Evolutionary conservation across 2,797 vertebrate genomes (phyloP).

Genomic region (Poeciliopsis gracilis): DNA sequence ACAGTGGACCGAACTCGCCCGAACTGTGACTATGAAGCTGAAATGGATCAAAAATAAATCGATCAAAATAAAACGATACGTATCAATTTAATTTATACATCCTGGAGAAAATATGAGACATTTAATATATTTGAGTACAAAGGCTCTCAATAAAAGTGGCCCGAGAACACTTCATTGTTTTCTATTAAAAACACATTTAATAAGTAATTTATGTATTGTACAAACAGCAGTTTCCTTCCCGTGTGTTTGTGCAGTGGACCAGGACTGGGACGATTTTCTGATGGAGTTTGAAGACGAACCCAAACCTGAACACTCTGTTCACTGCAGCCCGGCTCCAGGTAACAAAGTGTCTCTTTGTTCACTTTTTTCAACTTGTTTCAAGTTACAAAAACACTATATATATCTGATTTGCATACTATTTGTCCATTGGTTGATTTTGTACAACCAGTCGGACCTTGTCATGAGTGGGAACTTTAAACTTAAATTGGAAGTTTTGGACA

Average conservation of each 20-base stretch:
- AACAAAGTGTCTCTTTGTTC: constrained; percentile 17
- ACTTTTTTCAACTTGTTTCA: too few relatives aligned
- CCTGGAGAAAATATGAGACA: not conserved
- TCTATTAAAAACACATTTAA: not conserved
- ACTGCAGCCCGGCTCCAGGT: constrained; percentile 93
- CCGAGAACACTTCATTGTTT: not conserved
- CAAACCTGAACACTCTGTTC: constrained; percentile 83
- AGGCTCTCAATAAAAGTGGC: not conserved
- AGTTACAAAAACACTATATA: too few relatives aligned
- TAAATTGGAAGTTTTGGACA: not conserved
- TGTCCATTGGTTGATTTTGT: not conserved
- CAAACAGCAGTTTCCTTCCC: not conserved
- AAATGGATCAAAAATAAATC: not conserved
- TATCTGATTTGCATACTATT: not conserved
- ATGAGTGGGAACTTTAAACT: not conserved
- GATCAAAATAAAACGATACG: not conserved
- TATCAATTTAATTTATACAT: not conserved
- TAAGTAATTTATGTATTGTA: not conserved
- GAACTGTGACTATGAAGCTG: not conserved
- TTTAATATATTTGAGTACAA: too few relatives aligned
- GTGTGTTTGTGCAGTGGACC: constrained; percentile 80
- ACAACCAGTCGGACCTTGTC: not conserved
- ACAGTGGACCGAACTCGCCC: too few relatives aligned
- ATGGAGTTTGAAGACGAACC: constrained; percentile 89
- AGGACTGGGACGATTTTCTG: constrained; percentile 89